A percentile compares a stretch with the other conserved stretches of the same genome.
Evolutionary conservation across 64 coral and sea anemone species (phyloP).

Genomic region (Actinia tenebrosa): DNA sequence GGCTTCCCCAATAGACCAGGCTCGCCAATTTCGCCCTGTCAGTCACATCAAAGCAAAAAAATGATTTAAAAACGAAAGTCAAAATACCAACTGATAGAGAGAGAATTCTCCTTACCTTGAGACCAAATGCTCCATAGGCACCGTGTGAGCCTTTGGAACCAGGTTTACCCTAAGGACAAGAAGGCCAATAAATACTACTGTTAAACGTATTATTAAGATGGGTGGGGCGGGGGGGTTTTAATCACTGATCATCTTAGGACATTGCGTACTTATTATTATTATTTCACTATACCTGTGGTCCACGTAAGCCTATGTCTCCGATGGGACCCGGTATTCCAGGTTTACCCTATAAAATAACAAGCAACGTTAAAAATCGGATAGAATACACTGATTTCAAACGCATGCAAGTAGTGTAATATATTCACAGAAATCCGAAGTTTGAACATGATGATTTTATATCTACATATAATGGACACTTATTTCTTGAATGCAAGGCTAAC

Average conservation of each 20-base stretch:
- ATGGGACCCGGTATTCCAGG: constrained; percentile 27
- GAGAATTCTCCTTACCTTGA: background rate
- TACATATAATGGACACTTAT: background rate
- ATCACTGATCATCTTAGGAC: no score
- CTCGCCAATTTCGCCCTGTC: constrained; percentile 45
- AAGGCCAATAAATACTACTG: no score
- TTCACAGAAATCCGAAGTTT: background rate
- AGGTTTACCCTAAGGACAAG: background rate
- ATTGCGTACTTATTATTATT: background rate
- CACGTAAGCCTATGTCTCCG: constrained; percentile 23
- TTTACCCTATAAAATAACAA: constrained; percentile 11
- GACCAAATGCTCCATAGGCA: background rate
- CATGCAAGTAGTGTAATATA: background rate
- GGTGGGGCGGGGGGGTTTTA: no score
- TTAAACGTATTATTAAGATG: no score
- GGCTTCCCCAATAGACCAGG: constrained; percentile 26
- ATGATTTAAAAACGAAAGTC: background rate
- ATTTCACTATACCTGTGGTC: constrained; percentile 22
- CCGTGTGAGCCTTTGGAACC: background rate
- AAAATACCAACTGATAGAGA: background rate
- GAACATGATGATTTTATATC: background rate
- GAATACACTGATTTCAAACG: no score
- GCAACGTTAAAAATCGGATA: background rate
- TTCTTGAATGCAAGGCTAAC: no score
- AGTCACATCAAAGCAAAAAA: background rate